These are phyloP conservation scores for Monochamus saltuarius DNA, from an alignment of 1,140 invertebrate genomes.

Conservation along the genomic window DNA sequence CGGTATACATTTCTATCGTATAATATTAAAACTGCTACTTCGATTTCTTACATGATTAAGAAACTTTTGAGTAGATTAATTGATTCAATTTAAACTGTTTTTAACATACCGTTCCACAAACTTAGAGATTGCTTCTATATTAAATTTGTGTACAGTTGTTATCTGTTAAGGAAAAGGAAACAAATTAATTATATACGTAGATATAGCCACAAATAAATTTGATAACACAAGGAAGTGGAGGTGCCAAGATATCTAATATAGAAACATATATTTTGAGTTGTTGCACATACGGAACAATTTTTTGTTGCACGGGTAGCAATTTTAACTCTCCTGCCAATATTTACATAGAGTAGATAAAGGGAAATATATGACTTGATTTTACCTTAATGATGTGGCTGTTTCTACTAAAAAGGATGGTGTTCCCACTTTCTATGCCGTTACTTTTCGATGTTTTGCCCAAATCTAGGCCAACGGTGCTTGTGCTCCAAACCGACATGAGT, in stretches of 20 bases:
- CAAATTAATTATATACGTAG: too few species aligned
- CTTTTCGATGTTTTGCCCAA: constrained; percentile 34
- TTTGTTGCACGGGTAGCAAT: constrained; percentile 14
- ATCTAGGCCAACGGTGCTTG: constrained; percentile 51
- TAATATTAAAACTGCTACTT: too few species aligned
- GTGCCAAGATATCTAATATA: too few species aligned
- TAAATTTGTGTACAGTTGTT: too few species aligned
- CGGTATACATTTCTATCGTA: too few species aligned
- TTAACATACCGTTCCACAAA: too few species aligned
- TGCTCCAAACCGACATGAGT: constrained; percentile 56
- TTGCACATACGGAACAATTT: neutral
- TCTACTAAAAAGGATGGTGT: constrained; percentile 22
- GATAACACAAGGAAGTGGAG: neutral
- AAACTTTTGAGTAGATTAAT: too few species aligned
- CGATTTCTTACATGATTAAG: too few species aligned
- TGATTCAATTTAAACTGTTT: too few species aligned
- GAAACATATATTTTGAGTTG: too few species aligned
- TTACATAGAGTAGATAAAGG: constrained; percentile 2
- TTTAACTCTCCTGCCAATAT: constrained; percentile 15
- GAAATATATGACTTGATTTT: constrained; percentile 20
- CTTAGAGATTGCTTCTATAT: too few species aligned
- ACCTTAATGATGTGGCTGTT: constrained; percentile 30
- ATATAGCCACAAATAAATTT: too few species aligned
- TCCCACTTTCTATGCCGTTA: constrained; percentile 17
- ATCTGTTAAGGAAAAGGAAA: neutral